Evolutionary conservation across 92 coral and sea anemone species (phyloP).

Genomic region (Hydrozoanthus gracilis): DNA sequence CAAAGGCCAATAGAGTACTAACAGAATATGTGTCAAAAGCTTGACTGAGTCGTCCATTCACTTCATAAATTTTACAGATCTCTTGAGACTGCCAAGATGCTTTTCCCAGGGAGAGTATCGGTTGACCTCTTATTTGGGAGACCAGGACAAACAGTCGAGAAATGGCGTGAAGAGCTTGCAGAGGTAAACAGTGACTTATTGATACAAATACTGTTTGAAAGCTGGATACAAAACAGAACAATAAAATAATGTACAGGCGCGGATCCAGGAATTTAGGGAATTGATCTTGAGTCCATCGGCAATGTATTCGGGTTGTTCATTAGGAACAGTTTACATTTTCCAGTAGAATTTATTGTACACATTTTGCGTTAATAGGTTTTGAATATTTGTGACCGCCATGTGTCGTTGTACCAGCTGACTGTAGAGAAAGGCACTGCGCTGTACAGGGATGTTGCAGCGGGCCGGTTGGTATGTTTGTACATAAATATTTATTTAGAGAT

Average conservation of each 20-base stretch:
- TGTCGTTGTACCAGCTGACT: slow-evolving; percentile 78
- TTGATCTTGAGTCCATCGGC: background rate
- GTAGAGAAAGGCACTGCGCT: slow-evolving; percentile 79
- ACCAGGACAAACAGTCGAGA: slow-evolving; percentile 66
- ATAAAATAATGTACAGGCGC: no score
- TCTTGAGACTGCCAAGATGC: slow-evolving; percentile 61
- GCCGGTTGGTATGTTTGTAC: slow-evolving; percentile 55
- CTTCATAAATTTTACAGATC: slow-evolving; percentile 44
- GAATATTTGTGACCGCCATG: slow-evolving; percentile 69
- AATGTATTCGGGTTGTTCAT: background rate
- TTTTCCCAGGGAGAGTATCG: slow-evolving; percentile 84
- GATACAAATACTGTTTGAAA: background rate
- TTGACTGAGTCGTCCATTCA: background rate
- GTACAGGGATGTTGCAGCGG: slow-evolving; percentile 61
- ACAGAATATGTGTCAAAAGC: background rate
- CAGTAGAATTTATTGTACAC: background rate
- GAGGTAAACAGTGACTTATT: slow-evolving; percentile 43
- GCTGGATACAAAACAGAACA: background rate
- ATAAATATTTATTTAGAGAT: no score
- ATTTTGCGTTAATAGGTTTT: slow-evolving; percentile 52
- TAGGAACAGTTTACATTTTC: background rate
- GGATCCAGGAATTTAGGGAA: no score
- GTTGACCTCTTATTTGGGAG: slow-evolving; percentile 82
- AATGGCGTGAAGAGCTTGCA: slow-evolving; percentile 67
- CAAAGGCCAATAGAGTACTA: background rate